Base-by-base conservation (phyloP, 53 echinoderm and acorn worm genomes). In the Henricia sp. region DNA sequence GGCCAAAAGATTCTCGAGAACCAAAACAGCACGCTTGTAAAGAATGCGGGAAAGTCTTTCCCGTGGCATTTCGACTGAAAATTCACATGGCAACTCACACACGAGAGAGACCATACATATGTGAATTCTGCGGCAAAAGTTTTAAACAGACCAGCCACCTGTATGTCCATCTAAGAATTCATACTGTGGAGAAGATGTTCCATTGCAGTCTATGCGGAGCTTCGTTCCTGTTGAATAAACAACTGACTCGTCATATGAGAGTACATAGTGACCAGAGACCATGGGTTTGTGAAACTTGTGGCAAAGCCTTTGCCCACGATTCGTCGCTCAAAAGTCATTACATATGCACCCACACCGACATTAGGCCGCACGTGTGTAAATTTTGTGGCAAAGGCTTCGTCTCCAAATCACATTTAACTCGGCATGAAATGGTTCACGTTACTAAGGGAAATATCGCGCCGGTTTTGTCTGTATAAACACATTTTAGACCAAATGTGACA, bases 381-480 rank as follows among this genome's bases (percentile, higher is more conserved):
- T 54, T 34, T 25, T 74, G 74, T 56, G 74, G 74, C 37, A 74
- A 74, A 38, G n/a, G 54, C 25, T 74, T 74, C 27, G 32, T 46
- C 6, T 6, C 17, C 17, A 71, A 71, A 17, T 46, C 30, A 27
- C 29, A 27, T 4, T 51, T 48, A 2, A 19, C 21, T 19, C 23
- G 70, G 13, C 71, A 71, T 50, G 14, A 46, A 32, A 40, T 21
- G 5, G 50, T 71, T 27, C 71, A 71, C 28, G 51, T 51, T 3
- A 51, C n/a, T n/a, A 33, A 30, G 48, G 51, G 4, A 71, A 50
- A 28, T 51, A 28, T 6, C 51, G 30, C 30, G n/a, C 13, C 29
- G 48, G 71, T 50, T 26, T 6, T 19, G 50, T 71, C 34, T 71
- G 71, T 30, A 51, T 32, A 2, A 50, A 42, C 48, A 29, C 50